Base-by-base conservation (phyloP, 2,113 vertebrate genomes). In the Tetrao urogallus region DNA sequence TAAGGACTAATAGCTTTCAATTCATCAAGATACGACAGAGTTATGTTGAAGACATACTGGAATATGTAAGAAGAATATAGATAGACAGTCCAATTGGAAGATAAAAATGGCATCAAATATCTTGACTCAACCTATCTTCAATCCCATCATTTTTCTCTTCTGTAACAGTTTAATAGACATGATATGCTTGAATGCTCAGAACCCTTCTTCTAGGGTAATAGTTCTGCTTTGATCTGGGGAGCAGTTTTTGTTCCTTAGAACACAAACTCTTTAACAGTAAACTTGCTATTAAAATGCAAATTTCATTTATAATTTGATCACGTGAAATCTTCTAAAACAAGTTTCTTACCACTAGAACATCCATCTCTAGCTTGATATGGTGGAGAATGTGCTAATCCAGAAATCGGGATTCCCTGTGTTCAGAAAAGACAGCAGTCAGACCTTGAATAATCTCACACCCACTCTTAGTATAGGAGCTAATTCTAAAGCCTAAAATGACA, bases 291-390 rank as follows among this genome's bases (percentile, higher is more conserved):
- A 30, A 52, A 73, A 90, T n/a, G 10, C 5, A 79, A 11, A 54
- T n/a, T 89, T 76, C 38, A 69, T 63, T 85, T 66, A 83, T 38
- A 91, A 32, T 36, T 20, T 88, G 27, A n/a, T 42, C 42, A 66
- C 56, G 25, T 60, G 34, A 80, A 90, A 88, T 54, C 13, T n/a
- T 36, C 34, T 61, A 81, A 80, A 76, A 20, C 6, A 61, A 50
- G 38, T 83, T 60, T 92, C 98, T 98, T 97, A 99, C 99, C 99
- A 88, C 98, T 99, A 45, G 98, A 98, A 96, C 98, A 98, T 86
- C 98, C 98, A 83, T 99, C 99, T 98, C 97, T 99, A 91, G 98
- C 95, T 86, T 98, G 98, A 56, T 97, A 97, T 4, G 86, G 48
- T 38, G 96, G 82, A 38, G 98, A 97, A 50, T 71, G 97, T 10